Percentiles rank a stretch among this genome's conserved stretches.
phyloP scores from a whole-genome alignment of 2,888 invertebrate species.

The Eupeodes latifasciatus region DNA sequence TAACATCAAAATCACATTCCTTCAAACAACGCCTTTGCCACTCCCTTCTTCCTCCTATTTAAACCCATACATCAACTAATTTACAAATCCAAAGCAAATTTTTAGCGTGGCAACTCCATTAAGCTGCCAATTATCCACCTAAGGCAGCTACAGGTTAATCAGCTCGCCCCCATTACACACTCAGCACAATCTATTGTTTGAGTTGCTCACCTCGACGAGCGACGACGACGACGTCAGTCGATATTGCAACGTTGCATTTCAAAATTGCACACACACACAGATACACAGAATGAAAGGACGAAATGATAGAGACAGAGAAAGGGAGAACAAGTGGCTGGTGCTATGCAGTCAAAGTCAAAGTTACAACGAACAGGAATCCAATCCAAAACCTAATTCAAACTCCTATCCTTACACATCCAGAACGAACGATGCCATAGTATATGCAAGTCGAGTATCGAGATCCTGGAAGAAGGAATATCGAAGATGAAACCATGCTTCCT shows the following conservation, averaged over 20 bases:
- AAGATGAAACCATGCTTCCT: neutral
- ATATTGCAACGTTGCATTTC: conserved; percentile 45
- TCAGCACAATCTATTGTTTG: conserved; percentile 27
- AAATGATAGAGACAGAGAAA: neutral
- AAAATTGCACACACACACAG: neutral
- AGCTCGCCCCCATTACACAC: conserved; percentile 17
- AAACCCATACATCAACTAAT: neutral
- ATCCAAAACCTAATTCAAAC: conserved; percentile 48
- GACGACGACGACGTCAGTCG: conserved; percentile 13
- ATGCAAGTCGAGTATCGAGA: neutral
- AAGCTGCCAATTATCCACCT: conserved; percentile 37
- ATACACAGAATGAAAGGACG: neutral
- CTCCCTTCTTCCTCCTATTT: no score
- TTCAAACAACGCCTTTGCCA: neutral
- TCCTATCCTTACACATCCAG: conserved; percentile 21
- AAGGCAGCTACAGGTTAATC: conserved; percentile 50
- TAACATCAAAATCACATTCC: neutral
- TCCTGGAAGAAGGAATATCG: neutral
- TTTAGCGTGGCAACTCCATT: conserved; percentile 27
- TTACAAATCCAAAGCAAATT: conserved; percentile 21
- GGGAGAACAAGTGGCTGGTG: neutral
- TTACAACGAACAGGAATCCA: conserved; percentile 35
- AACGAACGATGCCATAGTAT: no score
- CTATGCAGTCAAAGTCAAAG: conserved; percentile 40
- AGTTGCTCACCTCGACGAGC: conserved; percentile 35